A percentile compares a stretch with the other conserved stretches of the same genome.
These are phyloP conservation scores for Ceramica pisi DNA, from an alignment of 2,888 invertebrate species.

Conservation along the genomic window DNA sequence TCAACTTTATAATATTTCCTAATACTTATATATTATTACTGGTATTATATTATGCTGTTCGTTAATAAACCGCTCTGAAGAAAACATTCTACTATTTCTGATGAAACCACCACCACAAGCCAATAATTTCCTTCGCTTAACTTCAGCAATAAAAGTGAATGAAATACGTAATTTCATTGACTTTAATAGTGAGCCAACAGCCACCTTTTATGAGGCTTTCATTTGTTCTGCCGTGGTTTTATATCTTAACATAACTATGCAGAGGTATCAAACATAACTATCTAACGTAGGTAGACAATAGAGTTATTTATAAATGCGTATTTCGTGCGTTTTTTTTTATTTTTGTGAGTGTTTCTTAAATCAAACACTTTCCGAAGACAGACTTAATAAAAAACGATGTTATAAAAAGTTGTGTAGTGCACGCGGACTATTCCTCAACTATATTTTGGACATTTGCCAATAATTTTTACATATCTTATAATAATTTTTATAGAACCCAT, in stretches of 20 bases:
- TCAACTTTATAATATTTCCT: too few relatives aligned
- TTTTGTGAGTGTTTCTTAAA: neutral
- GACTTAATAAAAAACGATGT: too few relatives aligned
- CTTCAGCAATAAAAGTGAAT: constrained; percentile 49
- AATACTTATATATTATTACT: too few relatives aligned
- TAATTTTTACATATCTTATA: too few relatives aligned
- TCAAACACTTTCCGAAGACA: too few relatives aligned
- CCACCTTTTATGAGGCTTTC: constrained; percentile 42
- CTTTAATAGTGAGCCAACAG: constrained; percentile 42
- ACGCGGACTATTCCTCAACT: too few relatives aligned
- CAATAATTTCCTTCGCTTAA: constrained; percentile 37
- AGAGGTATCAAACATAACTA: constrained; percentile 8
- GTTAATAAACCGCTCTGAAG: neutral
- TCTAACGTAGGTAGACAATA: neutral
- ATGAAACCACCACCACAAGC: constrained; percentile 13
- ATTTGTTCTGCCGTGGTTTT: constrained; percentile 34
- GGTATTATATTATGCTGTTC: neutral
- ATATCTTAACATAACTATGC: constrained; percentile 33
- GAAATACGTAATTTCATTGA: constrained; percentile 43
- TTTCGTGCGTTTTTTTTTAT: neutral
- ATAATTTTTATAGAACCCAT: too few relatives aligned
- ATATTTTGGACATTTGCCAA: too few relatives aligned
- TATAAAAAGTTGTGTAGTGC: too few relatives aligned
- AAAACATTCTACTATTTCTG: constrained; percentile 16
- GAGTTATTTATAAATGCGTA: neutral